phyloP scores from a whole-genome alignment of 2,113 vertebrate genomes.

The Tyrannus savana region DNA sequence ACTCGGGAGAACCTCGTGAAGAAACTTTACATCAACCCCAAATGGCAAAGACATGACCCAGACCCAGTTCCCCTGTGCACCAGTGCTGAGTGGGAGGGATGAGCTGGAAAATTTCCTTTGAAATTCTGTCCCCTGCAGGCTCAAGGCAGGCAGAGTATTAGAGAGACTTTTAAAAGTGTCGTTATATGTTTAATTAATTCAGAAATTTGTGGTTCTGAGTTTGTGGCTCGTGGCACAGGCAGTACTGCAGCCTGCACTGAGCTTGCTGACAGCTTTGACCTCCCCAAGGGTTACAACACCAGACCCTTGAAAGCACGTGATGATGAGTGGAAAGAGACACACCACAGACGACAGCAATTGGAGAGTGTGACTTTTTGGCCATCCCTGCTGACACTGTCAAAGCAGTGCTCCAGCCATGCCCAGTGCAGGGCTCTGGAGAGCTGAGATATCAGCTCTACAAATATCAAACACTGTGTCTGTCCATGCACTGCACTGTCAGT shows the following conservation, averaged over 20 bases:
- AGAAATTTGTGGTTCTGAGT: background rate
- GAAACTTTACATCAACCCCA: background rate
- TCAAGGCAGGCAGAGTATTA: background rate
- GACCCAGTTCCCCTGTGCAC: background rate
- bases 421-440: background rate
- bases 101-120: background rate
- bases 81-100: background rate
- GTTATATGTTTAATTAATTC: background rate
- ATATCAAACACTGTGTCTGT: background rate
- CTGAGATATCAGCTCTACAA: background rate
- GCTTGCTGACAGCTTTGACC: background rate
- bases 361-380: background rate
- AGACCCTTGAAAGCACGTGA: background rate
- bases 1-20: background rate
- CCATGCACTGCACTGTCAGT: too few relatives aligned
- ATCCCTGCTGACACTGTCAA: fast-evolving
- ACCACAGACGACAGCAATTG: background rate
- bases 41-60: fast-evolving
- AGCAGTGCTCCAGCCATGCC: background rate
- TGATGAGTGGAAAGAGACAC: background rate
- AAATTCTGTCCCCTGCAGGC: slow-evolving; percentile 39
- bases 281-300: background rate
- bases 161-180: background rate
- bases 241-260: background rate
- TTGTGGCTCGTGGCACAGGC: background rate